Evolutionary conservation across 2,797 vertebrate species (phyloP).

Genomic region (Artibeus jamaicensis): DNA sequence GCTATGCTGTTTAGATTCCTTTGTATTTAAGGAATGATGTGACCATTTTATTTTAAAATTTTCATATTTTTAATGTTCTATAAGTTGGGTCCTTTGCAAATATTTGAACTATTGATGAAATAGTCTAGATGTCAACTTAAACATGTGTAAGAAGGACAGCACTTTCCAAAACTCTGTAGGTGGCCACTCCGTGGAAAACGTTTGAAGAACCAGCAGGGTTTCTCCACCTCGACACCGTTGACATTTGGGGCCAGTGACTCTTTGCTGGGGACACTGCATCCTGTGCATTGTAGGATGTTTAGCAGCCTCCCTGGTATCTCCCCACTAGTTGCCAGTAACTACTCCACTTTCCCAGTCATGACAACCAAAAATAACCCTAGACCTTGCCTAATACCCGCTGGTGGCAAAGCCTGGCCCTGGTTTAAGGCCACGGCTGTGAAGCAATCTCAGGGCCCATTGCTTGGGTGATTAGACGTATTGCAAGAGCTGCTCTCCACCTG

Average conservation of each 20-base stretch:
- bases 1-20: neutral
- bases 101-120: neutral
- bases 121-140: neutral
- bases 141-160: neutral
- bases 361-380: neutral
- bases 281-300: neutral
- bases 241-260: neutral
- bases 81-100: neutral
- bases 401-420: neutral
- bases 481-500: neutral
- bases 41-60: neutral
- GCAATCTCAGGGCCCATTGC: accelerated
- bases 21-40: neutral
- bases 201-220: neutral
- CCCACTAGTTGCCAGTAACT: neutral
- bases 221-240: neutral
- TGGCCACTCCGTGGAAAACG: neutral
- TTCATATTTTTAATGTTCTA: neutral
- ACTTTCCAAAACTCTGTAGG: neutral
- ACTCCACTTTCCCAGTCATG: neutral
- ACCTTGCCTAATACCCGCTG: neutral
- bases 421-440: neutral
- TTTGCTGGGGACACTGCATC: neutral
- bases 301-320: neutral
- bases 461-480: neutral